Evolutionary conservation across 2,113 vertebrate genomes (phyloP).

Genomic region (Prionailurus viverrinus): DNA sequence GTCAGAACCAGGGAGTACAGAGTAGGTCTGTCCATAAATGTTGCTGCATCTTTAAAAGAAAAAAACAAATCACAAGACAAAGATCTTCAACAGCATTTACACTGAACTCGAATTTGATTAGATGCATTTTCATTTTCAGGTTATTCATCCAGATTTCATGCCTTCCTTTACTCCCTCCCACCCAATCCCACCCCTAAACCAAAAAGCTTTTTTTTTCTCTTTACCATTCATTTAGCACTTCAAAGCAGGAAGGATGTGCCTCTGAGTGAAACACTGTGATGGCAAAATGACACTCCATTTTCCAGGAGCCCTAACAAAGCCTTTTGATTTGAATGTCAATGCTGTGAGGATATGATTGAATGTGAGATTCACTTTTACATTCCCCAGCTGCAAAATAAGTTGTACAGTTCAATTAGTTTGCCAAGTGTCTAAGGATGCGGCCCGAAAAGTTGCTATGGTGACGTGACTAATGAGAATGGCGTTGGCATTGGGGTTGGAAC

Average conservation of each 20-base stretch:
- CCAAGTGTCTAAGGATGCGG: conserved; percentile 77
- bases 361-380: conserved; percentile 79
- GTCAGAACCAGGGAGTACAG: background rate
- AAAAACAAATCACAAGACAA: conserved; percentile 50
- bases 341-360: conserved; percentile 79
- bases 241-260: conserved; percentile 52
- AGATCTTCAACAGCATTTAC: conserved; percentile 50
- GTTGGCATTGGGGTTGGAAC: conserved; percentile 15
- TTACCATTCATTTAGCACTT: conserved; percentile 74
- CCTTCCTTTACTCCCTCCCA: background rate
- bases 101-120: conserved; percentile 62
- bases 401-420: conserved; percentile 77
- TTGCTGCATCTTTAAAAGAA: conserved; percentile 48
- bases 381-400: conserved; percentile 85
- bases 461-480: conserved; percentile 61
- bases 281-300: conserved; percentile 80
- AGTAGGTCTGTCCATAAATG: background rate
- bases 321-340: conserved; percentile 86
- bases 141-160: conserved; percentile 62
- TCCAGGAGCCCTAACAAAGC: conserved; percentile 76
- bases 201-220: conserved; percentile 43
- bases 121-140: conserved; percentile 65
- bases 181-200: background rate
- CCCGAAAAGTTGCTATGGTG: conserved; percentile 79
- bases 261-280: conserved; percentile 74